Conservation (phyloP, 2,888 invertebrate genomes). For the Meloe dianella region DNA sequence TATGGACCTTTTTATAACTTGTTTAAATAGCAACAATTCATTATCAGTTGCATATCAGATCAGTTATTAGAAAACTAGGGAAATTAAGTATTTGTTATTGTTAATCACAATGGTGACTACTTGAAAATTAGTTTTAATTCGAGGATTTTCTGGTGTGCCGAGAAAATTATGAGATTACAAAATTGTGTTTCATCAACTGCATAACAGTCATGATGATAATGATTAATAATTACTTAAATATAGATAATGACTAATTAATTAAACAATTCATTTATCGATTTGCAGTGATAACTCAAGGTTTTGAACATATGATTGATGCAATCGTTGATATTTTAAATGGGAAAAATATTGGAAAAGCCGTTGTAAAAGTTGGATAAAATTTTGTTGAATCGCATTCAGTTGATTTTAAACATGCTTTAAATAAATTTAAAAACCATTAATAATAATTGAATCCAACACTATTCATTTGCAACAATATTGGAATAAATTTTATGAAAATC, state of each 20-base stretch:
- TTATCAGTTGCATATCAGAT: slow-evolving; percentile 3
- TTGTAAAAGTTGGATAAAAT: slow-evolving; percentile 62
- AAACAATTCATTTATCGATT: no score
- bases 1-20: not conserved
- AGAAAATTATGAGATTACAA: no score
- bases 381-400: slow-evolving; percentile 20
- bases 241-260: no score
- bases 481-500: not conserved
- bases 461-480: not conserved
- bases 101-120: no score
- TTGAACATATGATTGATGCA: slow-evolving; percentile 75
- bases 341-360: slow-evolving; percentile 73
- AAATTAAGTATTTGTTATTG: no score
- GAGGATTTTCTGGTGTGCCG: no score
- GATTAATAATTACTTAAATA: no score
- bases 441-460: not conserved
- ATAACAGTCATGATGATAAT: no score
- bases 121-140: no score
- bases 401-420: slow-evolving; percentile 19
- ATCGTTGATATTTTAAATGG: slow-evolving; percentile 67
- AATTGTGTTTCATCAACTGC: no score
- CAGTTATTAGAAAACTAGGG: no score
- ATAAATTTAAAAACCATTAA: slow-evolving; percentile 13
- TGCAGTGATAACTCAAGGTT: slow-evolving; percentile 73
- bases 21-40: not conserved